phyloP scores from a whole-genome alignment of 2,113 vertebrate species.

The Suricata suricatta region DNA sequence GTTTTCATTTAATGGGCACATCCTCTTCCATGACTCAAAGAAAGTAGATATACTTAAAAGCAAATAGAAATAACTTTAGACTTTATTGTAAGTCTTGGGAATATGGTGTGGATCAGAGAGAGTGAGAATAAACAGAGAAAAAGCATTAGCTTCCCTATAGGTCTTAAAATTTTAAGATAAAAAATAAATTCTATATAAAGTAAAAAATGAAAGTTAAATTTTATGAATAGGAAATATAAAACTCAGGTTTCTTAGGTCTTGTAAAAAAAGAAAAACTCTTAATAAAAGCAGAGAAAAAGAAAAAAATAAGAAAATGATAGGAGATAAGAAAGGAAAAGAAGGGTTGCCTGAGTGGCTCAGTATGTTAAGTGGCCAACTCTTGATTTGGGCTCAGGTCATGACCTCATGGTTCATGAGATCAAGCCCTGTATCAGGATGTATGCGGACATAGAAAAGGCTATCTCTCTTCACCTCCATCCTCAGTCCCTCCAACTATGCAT shows the following conservation, averaged over 20 bases:
- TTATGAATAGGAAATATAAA: not conserved
- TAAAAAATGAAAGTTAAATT: not conserved
- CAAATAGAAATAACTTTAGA: not conserved
- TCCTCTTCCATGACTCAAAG: not conserved
- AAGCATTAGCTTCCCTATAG: not conserved
- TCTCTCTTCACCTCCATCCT: no score
- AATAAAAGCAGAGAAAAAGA: not conserved
- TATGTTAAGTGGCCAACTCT: no score
- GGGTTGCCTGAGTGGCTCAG: no score
- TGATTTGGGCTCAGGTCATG: no score
- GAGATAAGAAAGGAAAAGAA: not conserved
- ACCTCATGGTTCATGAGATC: no score
- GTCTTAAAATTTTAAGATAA: not conserved
- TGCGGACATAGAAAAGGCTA: no score
- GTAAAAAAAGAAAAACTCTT: not conserved
- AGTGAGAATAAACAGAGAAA: not conserved
- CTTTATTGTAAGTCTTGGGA: not conserved
- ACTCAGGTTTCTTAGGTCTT: not conserved
- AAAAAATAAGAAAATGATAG: not conserved
- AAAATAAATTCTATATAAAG: not conserved
- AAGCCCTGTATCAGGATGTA: no score
- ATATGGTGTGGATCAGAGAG: not conserved
- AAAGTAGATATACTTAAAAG: not conserved
- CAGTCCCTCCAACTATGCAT: no score
- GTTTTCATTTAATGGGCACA: not conserved